These are phyloP conservation scores for Glossosoma conforme DNA, from an alignment of 1,140 invertebrate species.

Conservation along the genomic window DNA sequence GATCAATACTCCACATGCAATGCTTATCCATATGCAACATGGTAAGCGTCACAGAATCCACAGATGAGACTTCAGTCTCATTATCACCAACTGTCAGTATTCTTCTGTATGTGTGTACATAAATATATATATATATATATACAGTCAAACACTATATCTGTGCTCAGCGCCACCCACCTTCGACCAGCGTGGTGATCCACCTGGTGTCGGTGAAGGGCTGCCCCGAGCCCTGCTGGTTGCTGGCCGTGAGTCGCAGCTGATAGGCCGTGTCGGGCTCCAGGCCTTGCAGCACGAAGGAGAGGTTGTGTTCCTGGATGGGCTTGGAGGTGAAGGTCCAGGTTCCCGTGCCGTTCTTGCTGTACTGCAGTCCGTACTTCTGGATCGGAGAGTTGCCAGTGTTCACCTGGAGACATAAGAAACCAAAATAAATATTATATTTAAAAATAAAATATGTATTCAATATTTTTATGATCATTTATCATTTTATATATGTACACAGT, in stretches of 20 bases:
- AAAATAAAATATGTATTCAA: too few species aligned
- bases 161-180: too few species aligned
- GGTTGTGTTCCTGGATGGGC: conserved; percentile 53
- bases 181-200: conserved; percentile 56
- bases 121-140: too few species aligned
- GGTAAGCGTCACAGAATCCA: too few species aligned
- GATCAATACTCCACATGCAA: too few species aligned
- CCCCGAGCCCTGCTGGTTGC: conserved; percentile 51
- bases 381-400: conserved; percentile 70
- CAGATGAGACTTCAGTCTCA: too few species aligned
- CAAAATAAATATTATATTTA: background rate
- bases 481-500: too few species aligned
- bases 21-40: too few species aligned
- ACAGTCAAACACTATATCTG: too few species aligned
- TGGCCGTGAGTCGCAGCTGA: conserved; percentile 51
- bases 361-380: conserved; percentile 59
- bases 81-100: too few species aligned
- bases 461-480: too few species aligned
- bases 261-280: conserved; percentile 60
- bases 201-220: conserved; percentile 46
- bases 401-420: conserved; percentile 35
- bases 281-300: conserved; percentile 58
- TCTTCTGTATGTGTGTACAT: too few species aligned
- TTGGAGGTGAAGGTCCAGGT: conserved; percentile 48
- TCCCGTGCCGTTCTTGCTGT: conserved; percentile 52